These are phyloP conservation scores for Lamproptera curius DNA, from an alignment of 2,888 invertebrate species.

Conservation along the genomic window DNA sequence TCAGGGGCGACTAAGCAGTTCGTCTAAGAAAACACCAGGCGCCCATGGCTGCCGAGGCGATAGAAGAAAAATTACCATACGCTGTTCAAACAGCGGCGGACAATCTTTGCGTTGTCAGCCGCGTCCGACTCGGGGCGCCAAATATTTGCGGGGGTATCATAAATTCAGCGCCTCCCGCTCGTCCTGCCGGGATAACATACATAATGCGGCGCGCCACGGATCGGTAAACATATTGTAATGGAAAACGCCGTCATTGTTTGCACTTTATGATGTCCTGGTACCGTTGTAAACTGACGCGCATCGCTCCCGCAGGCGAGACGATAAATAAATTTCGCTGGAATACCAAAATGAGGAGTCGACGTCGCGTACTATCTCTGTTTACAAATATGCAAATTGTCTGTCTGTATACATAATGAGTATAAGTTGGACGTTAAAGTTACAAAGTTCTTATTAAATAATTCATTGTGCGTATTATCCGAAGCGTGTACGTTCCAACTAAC, in stretches of 20 bases:
- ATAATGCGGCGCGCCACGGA: constrained; percentile 74
- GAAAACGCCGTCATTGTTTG: constrained; percentile 77
- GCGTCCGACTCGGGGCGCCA: constrained; percentile 70
- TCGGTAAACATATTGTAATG: constrained; percentile 79
- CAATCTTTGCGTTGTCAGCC: constrained; percentile 75
- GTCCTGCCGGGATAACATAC: constrained; percentile 74
- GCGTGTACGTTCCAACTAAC: too few relatives aligned
- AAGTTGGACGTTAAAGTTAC: too few relatives aligned
- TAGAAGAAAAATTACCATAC: constrained; percentile 8
- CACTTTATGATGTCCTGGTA: constrained; percentile 74
- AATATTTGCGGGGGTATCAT: constrained; percentile 75
- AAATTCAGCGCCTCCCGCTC: constrained; percentile 69
- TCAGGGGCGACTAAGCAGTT: too few relatives aligned
- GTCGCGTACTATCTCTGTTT: constrained; percentile 3
- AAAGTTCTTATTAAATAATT: too few relatives aligned
- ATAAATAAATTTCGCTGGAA: constrained; percentile 15
- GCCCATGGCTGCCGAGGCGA: neutral
- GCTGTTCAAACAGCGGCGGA: constrained; percentile 35
- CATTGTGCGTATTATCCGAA: too few relatives aligned
- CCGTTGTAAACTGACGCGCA: constrained; percentile 62
- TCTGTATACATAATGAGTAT: constrained; percentile 2
- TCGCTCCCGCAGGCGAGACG: constrained; percentile 20
- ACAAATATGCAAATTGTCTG: constrained; percentile 3
- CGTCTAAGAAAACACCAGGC: constrained; percentile 6
- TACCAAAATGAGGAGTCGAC: neutral